Evolutionary conservation across 2,113 vertebrate genomes (phyloP).

Genomic region (Meleagris gallopavo): DNA sequence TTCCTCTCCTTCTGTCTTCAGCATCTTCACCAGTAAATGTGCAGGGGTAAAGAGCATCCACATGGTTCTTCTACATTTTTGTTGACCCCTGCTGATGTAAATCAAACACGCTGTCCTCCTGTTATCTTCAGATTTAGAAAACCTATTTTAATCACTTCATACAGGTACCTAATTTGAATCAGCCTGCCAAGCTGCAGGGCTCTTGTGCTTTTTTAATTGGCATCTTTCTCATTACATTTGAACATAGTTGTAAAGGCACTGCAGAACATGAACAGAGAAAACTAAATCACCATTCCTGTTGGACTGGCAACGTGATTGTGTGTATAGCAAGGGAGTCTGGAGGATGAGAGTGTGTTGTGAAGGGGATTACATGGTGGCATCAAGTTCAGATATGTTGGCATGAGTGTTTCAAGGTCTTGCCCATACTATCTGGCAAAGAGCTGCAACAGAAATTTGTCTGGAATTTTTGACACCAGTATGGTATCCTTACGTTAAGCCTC

Average conservation of each 20-base stretch:
- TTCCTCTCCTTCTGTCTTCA: slow-evolving; percentile 41
- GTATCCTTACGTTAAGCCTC: neutral
- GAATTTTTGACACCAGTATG: neutral
- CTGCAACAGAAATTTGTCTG: neutral
- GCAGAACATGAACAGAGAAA: slow-evolving; percentile 60
- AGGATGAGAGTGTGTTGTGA: neutral
- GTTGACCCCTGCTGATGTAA: slow-evolving; percentile 66
- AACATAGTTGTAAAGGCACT: slow-evolving; percentile 68
- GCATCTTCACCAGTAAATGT: slow-evolving; percentile 42
- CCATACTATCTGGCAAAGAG: neutral
- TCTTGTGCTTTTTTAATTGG: slow-evolving; percentile 70
- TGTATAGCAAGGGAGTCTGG: slow-evolving; percentile 9
- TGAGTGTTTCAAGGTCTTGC: neutral
- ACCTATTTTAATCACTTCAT: slow-evolving; percentile 64
- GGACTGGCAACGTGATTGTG: slow-evolving; percentile 36
- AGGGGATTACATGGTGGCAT: slow-evolving; percentile 5
- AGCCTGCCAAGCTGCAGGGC: slow-evolving; percentile 63
- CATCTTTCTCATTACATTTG: slow-evolving; percentile 72
- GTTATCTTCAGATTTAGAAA: slow-evolving; percentile 61
- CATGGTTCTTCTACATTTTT: slow-evolving; percentile 23
- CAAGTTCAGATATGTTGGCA: neutral
- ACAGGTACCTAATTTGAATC: slow-evolving; percentile 73
- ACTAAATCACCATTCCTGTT: slow-evolving; percentile 56
- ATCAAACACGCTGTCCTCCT: slow-evolving; percentile 61
- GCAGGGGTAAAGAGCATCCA: slow-evolving; percentile 32